Base-by-base conservation (phyloP, 1,140 invertebrate genomes). In the Magallana gigas region DNA sequence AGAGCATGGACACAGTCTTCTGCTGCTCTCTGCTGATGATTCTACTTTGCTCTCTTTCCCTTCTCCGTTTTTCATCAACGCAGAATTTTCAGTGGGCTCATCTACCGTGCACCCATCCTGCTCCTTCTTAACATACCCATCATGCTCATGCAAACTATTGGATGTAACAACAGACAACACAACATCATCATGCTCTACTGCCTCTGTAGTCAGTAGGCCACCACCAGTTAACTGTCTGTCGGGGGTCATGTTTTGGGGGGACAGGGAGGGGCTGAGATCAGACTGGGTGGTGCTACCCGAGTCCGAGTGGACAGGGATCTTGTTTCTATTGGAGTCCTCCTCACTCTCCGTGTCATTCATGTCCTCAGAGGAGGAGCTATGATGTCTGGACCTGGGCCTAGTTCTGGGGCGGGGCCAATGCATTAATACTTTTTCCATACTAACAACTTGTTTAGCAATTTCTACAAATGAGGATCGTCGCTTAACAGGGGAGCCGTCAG, bases 281-380 rank as follows among this genome's bases (percentile, higher is more conserved):
- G 87, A 88, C 57, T 85, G 83, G 11, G 59, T 64, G 6, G 87
- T 88, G 48, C 64, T 36, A 4, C 56, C 81, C 23, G 85, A 80
- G 6, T 84, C 23, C 23, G 14, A 80, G 12, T 83, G 80, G 23
- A 76, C 23, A 76, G 68, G 18, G 62, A 84, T 71, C 14, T 83
- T 83, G 4, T 14, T 18, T 12, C 85, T 12, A 64, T 85, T 68
- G 9, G 76, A 85, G 60, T 57, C 60, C 12, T 90, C 87, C 29
- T 88, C 87, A 82, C 7, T 83, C 9, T 88, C 84, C 8, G 87
- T 85, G 7, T 90, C 90, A 48, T 90, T 89, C 76, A 86, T 88
- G 83, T 93, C 93, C 90, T 94, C 93, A 3, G 93, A 93, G 4
- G 93, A 94, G 8, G 93, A 93, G 80, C 93, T 94, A 82, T 94